Conservation (phyloP, 2,113 vertebrate species). For the Muscicapa adusta region DNA sequence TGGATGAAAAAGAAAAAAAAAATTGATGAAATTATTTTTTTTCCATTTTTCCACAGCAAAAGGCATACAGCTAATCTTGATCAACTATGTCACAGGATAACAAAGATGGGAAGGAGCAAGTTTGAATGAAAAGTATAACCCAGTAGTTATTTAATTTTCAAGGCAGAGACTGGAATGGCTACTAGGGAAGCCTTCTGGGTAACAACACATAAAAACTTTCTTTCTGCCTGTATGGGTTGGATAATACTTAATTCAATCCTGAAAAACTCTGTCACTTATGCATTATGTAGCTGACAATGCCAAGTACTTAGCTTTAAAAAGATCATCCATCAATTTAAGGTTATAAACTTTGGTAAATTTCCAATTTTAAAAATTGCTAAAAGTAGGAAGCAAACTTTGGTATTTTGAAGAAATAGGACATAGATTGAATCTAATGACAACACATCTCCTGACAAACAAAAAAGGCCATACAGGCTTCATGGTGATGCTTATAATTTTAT, state of each 20-base stretch:
- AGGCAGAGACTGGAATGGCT: not conserved
- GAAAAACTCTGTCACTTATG: not conserved
- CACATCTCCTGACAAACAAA: not conserved
- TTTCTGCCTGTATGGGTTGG: not conserved
- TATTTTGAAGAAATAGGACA: not conserved
- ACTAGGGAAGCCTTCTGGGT: not conserved
- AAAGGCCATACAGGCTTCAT: not conserved
- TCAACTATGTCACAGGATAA: not conserved
- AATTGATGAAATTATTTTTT: not conserved
- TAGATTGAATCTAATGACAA: not conserved
- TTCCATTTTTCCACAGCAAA: not conserved
- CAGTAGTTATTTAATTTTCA: not conserved
- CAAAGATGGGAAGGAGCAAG: not conserved
- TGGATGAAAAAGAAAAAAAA: not conserved
- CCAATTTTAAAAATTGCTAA: not conserved
- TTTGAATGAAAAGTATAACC: not conserved
- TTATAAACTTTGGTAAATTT: not conserved
- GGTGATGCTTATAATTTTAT: not conserved
- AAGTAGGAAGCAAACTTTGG: not conserved
- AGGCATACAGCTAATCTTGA: not conserved
- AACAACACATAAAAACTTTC: not conserved
- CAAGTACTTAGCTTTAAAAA: not conserved
- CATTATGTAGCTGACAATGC: not conserved
- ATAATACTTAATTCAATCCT: not conserved
- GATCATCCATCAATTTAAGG: not conserved